phyloP scores from a whole-genome alignment of 2,888 invertebrate species.

The Drepana falcataria region DNA sequence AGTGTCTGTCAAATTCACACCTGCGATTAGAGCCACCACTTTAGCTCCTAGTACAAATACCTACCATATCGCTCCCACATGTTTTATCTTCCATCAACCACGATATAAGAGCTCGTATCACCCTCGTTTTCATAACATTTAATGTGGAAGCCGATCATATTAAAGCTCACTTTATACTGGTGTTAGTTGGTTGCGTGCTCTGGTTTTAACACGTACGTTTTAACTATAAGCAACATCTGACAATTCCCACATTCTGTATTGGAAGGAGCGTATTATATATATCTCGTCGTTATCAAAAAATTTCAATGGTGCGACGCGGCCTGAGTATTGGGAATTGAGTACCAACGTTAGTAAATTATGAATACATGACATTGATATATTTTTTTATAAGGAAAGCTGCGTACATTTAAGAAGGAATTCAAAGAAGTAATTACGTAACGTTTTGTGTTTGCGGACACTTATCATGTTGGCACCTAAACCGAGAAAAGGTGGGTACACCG shows the following conservation, averaged over 20 bases:
- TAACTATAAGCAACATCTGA: constrained; percentile 21
- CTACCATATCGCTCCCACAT: constrained; percentile 2
- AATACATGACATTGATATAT: too few relatives aligned
- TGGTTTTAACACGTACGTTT: constrained; percentile 16
- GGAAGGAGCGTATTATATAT: constrained; percentile 14
- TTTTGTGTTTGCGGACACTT: too few relatives aligned
- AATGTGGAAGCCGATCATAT: constrained; percentile 9
- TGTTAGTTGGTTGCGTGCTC: constrained; percentile 20
- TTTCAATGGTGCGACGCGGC: background rate
- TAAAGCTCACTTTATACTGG: constrained; percentile 14
- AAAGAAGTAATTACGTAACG: too few relatives aligned
- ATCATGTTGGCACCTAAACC: too few relatives aligned
- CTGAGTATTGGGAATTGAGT: too few relatives aligned
- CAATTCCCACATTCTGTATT: constrained; percentile 22
- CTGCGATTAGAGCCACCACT: background rate
- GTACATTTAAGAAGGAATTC: too few relatives aligned
- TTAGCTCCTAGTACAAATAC: background rate
- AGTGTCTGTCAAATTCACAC: background rate
- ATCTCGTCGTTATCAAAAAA: constrained; percentile 4
- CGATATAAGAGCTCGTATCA: constrained; percentile 5
- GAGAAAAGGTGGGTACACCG: too few relatives aligned
- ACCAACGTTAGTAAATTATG: too few relatives aligned
- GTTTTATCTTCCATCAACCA: constrained; percentile 13
- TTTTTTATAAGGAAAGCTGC: too few relatives aligned
- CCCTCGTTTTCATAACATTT: constrained; percentile 1